Conservation (phyloP, 2,113 vertebrate species). For the Rhizomys pruinosus region DNA sequence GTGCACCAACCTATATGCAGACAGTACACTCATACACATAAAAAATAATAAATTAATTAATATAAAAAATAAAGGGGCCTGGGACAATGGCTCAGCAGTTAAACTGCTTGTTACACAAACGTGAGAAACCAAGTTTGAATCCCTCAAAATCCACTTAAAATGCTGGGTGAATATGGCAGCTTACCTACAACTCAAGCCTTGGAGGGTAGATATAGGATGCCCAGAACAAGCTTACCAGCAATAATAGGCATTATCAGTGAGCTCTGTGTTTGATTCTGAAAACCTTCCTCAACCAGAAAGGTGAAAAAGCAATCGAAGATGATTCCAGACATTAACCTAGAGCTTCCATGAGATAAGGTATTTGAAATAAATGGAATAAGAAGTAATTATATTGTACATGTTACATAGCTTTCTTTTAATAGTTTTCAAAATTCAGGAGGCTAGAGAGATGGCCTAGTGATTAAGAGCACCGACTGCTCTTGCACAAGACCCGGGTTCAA, state of each 20-base stretch:
- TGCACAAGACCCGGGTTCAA: too few relatives aligned
- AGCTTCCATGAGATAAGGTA: background rate
- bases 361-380: background rate
- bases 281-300: background rate
- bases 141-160: background rate
- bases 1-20: too few relatives aligned
- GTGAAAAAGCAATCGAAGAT: background rate
- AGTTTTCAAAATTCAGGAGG: slow-evolving; percentile 10
- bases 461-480: too few relatives aligned
- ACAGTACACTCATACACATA: too few relatives aligned
- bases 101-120: background rate
- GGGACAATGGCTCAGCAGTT: background rate
- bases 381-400: background rate
- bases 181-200: too few relatives aligned
- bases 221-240: background rate
- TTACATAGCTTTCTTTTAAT: background rate
- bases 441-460: too few relatives aligned
- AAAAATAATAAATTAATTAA: too few relatives aligned
- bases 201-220: background rate
- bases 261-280: background rate
- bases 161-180: background rate
- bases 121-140: background rate
- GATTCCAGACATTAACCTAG: background rate
- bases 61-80: background rate
- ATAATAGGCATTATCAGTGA: background rate